Percentiles rank a stretch among this genome's conserved stretches.
Conservation (phyloP, 1,140 invertebrate genomes). For the Ceratina calcarata region DNA sequence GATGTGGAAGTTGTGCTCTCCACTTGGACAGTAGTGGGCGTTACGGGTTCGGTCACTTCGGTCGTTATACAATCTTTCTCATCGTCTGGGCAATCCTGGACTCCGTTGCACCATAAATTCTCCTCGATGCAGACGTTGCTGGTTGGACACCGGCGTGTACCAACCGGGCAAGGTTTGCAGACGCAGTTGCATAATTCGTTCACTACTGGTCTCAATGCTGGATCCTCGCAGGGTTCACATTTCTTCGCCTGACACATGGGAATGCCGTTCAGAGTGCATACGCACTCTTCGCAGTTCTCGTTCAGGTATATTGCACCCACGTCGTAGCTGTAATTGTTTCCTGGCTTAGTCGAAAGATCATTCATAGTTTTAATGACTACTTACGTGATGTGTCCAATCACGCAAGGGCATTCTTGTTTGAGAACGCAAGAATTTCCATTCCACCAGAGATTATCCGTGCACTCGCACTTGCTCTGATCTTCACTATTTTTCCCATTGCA, state of each 20-base stretch:
- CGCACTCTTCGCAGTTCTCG: constrained; percentile 87
- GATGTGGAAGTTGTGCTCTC: background rate
- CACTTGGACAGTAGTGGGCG: background rate
- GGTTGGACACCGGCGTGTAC: constrained; percentile 86
- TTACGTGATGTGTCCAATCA: constrained; percentile 85
- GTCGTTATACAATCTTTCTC: constrained; percentile 84
- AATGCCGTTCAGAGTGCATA: constrained; percentile 87
- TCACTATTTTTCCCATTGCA: constrained; percentile 75
- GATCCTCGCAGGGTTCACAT: constrained; percentile 84
- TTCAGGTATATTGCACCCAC: constrained; percentile 86
- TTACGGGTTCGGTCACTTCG: background rate
- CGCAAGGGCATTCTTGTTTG: constrained; percentile 87
- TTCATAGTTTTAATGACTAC: constrained; percentile 58
- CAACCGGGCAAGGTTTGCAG: constrained; percentile 86
- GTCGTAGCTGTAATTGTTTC: constrained; percentile 81
- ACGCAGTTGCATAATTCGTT: constrained; percentile 85
- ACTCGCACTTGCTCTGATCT: constrained; percentile 79
- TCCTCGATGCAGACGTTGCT: constrained; percentile 88
- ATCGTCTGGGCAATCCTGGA: constrained; percentile 92
- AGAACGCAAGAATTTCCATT: constrained; percentile 87
- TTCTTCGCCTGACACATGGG: constrained; percentile 84
- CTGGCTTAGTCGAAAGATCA: background rate
- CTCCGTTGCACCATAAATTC: constrained; percentile 89
- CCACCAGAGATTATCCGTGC: constrained; percentile 81
- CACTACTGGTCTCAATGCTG: constrained; percentile 80